phyloP scores from a whole-genome alignment of 2,113 vertebrate species.

The Haemorhous mexicanus region DNA sequence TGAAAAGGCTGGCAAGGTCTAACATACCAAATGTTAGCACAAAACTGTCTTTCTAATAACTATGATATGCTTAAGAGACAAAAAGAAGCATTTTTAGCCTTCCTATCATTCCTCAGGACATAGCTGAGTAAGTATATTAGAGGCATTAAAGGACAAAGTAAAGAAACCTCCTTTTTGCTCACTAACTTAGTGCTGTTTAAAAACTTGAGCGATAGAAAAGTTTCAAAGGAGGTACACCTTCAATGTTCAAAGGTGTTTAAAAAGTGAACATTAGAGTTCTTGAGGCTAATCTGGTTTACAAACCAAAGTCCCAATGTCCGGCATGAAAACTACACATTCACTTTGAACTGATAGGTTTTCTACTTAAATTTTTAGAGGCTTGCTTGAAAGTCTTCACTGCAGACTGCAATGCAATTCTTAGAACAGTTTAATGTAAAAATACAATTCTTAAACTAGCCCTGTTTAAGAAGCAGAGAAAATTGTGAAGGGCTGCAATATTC shows the following conservation, averaged over 20 bases:
- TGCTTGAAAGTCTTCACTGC: background rate
- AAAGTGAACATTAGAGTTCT: background rate
- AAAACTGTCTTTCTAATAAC: background rate
- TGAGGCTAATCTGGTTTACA: background rate
- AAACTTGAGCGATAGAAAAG: background rate
- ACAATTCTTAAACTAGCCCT: background rate
- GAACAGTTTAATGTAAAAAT: background rate
- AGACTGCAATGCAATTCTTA: background rate
- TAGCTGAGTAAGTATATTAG: background rate
- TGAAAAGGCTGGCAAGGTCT: background rate
- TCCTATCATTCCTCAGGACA: background rate
- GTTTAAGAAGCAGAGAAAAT: background rate
- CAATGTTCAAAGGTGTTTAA: background rate
- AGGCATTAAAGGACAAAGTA: background rate
- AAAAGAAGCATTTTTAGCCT: background rate
- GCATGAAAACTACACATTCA: background rate
- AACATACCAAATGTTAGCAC: background rate
- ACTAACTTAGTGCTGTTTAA: background rate
- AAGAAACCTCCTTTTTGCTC: background rate
- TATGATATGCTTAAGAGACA: background rate
- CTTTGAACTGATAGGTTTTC: background rate
- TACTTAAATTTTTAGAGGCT: background rate
- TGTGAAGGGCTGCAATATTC: background rate
- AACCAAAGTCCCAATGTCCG: background rate
- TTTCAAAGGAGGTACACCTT: background rate